phyloP scores from a whole-genome alignment of 2,113 vertebrate species.

The Bubo blakistoni region DNA sequence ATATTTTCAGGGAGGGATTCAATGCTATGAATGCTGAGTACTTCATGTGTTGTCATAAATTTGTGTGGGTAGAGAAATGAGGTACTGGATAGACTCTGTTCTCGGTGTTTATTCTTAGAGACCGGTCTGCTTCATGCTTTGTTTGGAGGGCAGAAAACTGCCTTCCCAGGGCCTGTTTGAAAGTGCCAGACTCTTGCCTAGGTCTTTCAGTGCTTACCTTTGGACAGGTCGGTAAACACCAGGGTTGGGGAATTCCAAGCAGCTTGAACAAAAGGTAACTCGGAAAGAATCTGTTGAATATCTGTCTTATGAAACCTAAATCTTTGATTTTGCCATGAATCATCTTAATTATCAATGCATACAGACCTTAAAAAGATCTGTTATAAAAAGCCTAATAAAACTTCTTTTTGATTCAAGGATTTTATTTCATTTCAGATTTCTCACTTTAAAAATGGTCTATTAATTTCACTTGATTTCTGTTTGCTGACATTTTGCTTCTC shows the following conservation, averaged over 20 bases:
- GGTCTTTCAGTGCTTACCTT: background rate
- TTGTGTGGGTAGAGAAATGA: rapidly evolving
- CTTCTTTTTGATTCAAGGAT: background rate
- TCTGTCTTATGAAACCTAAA: background rate
- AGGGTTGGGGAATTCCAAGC: background rate
- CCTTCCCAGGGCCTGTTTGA: background rate
- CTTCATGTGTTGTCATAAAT: background rate
- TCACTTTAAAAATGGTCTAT: background rate
- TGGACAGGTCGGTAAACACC: background rate
- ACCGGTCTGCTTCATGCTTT: background rate
- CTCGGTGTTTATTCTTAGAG: background rate
- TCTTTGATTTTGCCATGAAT: background rate
- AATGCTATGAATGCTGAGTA: background rate
- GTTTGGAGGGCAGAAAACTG: background rate
- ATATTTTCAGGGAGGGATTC: background rate
- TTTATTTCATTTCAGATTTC: slow-evolving; percentile 25
- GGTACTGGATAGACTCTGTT: background rate
- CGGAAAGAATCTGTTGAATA: background rate
- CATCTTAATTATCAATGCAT: background rate
- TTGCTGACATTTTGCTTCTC: slow-evolving; percentile 5
- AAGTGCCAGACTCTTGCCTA: background rate
- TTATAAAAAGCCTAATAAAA: slow-evolving; percentile 12
- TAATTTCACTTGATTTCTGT: background rate
- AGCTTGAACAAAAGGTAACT: background rate
- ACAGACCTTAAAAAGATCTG: background rate